Base-by-base conservation (phyloP, 2,113 vertebrate species). In the Andinoacara biseriatus region DNA sequence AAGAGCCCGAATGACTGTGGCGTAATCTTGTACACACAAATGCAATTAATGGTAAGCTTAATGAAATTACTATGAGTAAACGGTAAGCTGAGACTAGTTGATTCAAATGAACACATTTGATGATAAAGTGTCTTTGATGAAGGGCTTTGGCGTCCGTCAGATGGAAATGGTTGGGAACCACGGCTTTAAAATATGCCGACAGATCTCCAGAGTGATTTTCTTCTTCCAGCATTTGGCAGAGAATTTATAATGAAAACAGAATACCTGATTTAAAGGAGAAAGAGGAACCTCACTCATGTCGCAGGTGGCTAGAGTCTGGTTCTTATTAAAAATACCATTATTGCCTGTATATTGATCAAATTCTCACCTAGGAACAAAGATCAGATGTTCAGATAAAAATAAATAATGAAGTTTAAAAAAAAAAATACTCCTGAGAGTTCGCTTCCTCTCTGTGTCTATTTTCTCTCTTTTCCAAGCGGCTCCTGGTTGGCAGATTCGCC, bases 401-500 rank as follows among this genome's bases (percentile, higher is more conserved):
- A 80, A 65, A 86, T 46, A 84, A 22, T 56, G 40, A 80, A 46
- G 61, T 46, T 40, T 57, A 18, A 54, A 43, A 8, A 72, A 60
- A 54, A 35, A 0, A 3, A 5, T 52, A 74, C 58, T 17, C 84
- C 29, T 2, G 58, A 56, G 69, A 5, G 15, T 74, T 57, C 15
- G 61, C 76, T 60, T 75, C 59, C 74, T 81, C 63, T 20, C 63
- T 26, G 49, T 43, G 83, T 90, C 89, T 89, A 38, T 85, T 87
- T 77, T 46, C 83, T 74, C 76, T 67, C 52, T 18, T 7, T 43
- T 52, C 84, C 29, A 46, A 87, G 83, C 75, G 76, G 77, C 87
- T 91, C 69, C 91, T 91, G 84, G 85, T 91, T 91, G 79, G 62
- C 75, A 29, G 72, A 67, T 87, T 83, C 29, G 10, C 59, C 76